phyloP scores from a whole-genome alignment of 2,797 vertebrate genomes.

The Syngnathus rostellatus region DNA sequence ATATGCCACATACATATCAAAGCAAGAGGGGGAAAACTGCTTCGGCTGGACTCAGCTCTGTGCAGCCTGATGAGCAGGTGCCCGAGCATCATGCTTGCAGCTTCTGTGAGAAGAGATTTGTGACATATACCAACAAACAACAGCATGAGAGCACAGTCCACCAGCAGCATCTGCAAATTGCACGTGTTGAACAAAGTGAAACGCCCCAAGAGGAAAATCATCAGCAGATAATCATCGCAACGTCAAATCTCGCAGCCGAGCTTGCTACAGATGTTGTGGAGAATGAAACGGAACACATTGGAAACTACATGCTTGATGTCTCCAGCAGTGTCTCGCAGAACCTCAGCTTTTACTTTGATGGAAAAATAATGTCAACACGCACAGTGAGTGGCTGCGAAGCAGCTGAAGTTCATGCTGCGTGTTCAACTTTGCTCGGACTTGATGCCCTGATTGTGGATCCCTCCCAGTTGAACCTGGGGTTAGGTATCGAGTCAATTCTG shows the following conservation, averaged over 20 bases:
- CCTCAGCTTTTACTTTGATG: slow-evolving; percentile 91
- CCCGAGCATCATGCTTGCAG: slow-evolving; percentile 78
- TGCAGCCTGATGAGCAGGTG: slow-evolving; percentile 61
- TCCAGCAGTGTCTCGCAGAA: slow-evolving; percentile 95
- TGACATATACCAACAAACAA: slow-evolving; percentile 78
- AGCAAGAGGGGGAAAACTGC: slow-evolving; percentile 71
- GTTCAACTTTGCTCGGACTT: slow-evolving; percentile 77
- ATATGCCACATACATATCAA: slow-evolving; percentile 60
- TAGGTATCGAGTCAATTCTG: slow-evolving; percentile 62
- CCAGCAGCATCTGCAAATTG: slow-evolving; percentile 74
- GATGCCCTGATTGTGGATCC: slow-evolving; percentile 81
- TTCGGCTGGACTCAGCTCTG: slow-evolving; percentile 16
- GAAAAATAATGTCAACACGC: slow-evolving; percentile 86
- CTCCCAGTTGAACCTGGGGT: slow-evolving; percentile 70
- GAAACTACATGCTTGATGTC: slow-evolving; percentile 88
- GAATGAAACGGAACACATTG: slow-evolving; percentile 71
- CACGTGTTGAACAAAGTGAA: slow-evolving; percentile 66
- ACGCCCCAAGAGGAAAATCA: slow-evolving; percentile 60
- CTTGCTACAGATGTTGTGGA: slow-evolving; percentile 35
- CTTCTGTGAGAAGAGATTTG: slow-evolving; percentile 86
- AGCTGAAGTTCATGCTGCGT: slow-evolving; percentile 77
- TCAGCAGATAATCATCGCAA: slow-evolving; percentile 31
- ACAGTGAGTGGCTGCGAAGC: slow-evolving; percentile 82
- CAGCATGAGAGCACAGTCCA: slow-evolving; percentile 84
- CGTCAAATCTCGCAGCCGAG: slow-evolving; percentile 30